Evolutionary conservation across 2,888 invertebrate genomes (phyloP).

Genomic region (Sipha maydis): DNA sequence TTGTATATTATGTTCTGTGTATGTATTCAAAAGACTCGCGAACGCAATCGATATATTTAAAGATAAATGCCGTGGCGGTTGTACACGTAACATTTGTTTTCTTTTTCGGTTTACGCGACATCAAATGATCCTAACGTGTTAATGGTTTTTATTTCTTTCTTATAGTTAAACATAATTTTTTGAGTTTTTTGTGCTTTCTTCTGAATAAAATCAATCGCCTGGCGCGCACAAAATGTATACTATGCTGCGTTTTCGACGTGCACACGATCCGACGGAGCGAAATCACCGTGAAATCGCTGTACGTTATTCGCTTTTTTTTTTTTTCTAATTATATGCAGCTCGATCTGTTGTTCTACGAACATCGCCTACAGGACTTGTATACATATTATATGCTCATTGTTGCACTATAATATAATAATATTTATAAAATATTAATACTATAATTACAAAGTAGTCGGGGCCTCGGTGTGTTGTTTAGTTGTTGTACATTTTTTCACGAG

Average conservation of each 20-base stretch:
- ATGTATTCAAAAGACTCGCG: background rate
- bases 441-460: background rate
- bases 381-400: background rate
- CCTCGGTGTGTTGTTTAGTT: background rate
- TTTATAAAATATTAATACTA: background rate
- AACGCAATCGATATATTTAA: background rate
- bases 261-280: background rate
- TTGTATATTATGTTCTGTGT: background rate
- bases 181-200: background rate
- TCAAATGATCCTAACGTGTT: background rate
- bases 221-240: too few species aligned
- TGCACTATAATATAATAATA: too few species aligned
- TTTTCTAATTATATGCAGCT: background rate
- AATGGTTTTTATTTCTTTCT: background rate
- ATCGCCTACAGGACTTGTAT: conserved; percentile 11
- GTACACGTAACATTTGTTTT: background rate
- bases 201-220: background rate
- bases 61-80: background rate
- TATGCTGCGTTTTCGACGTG: background rate
- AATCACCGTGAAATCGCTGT: conserved; percentile 2
- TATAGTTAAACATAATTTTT: background rate
- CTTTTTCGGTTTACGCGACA: background rate
- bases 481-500: background rate
- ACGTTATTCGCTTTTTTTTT: background rate
- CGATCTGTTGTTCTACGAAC: background rate